phyloP scores from a whole-genome alignment of 1,140 invertebrate species.

The Formica exsecta region DNA sequence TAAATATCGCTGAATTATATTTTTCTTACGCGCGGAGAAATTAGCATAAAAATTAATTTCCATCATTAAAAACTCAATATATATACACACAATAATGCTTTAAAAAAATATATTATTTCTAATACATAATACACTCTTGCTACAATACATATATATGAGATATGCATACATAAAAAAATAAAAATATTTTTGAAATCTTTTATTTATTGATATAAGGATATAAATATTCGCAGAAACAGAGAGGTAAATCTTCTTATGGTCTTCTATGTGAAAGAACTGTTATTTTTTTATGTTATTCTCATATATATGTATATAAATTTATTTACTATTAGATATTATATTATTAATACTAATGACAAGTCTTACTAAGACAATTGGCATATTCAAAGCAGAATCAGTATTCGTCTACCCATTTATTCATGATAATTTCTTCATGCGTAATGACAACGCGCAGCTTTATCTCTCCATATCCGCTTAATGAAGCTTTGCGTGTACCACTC shows the following conservation, averaged over 20 bases:
- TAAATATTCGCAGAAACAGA: background rate
- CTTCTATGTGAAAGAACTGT: background rate
- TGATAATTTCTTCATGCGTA: background rate
- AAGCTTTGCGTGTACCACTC: background rate
- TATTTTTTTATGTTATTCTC: background rate
- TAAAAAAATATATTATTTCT: conserved; percentile 23
- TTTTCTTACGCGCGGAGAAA: conserved; percentile 12
- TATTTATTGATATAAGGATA: background rate
- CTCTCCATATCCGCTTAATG: conserved; percentile 24
- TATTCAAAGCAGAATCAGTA: conserved; percentile 6
- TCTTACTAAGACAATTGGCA: background rate
- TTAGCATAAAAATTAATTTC: conserved; percentile 52
- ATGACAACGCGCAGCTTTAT: background rate
- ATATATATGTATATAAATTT: background rate
- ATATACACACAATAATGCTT: background rate
- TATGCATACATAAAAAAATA: background rate
- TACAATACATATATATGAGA: too few species aligned
- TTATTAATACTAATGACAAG: background rate
- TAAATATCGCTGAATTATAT: conserved; percentile 12
- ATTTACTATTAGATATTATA: background rate
- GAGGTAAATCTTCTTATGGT: too few species aligned
- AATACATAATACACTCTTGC: background rate
- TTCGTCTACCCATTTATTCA: background rate
- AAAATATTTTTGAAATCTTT: background rate
- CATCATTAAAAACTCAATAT: conserved; percentile 29